Base-by-base conservation (phyloP, 1,140 invertebrate species). In the Steinernema khuongi region DNA sequence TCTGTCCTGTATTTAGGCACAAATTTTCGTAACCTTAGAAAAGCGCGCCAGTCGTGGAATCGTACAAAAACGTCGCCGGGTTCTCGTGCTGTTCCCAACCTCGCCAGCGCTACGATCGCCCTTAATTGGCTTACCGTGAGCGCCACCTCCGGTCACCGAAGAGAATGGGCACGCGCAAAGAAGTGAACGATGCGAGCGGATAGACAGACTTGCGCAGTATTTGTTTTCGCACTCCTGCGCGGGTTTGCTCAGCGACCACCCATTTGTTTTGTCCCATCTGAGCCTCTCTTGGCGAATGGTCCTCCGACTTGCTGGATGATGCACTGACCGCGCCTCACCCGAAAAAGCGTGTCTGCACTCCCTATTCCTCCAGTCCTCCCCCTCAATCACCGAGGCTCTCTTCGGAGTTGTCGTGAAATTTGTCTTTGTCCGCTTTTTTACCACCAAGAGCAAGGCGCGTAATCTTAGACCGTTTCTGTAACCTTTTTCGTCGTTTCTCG, bases 121-220 rank as follows among this genome's bases (percentile, higher is more conserved):
- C 50, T 60, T 60, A 60, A 60, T 60, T 60, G 50, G 50, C 50
- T 60, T 60, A 60, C 50, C 50, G 50, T 60, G 50, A 60, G 50
- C 50, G 50, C 7, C 50, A 22, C 14, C 50, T 7, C 50, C 11
- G 14, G 11, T 26, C 50, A 26, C 19, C 22, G 50, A 26, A 26
- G 50, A 26, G 50, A 60, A 60, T 60, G 50, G 26, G 50, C 50
- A 60, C 50, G 50, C 50, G 50, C 50, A 60, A 60, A 60, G 22
- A 26, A 60, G 22, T 60, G 50, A 41, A 60, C 50, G 50, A 60
- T 60, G 11, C 50, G 50, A 60, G 50, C 14, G 26, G 50, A 60
- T 26, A 22, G 50, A 60, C 50, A 14, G 19, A 60, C 50, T 60
- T 22, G 50, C 50, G 50, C 50, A 60, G 50, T 60, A 60, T 60